Evolutionary conservation across 2,113 vertebrate genomes (phyloP), one percentile per base, ranked within the genome.

Genomic region (Ivindomyrus marchei): DNA sequence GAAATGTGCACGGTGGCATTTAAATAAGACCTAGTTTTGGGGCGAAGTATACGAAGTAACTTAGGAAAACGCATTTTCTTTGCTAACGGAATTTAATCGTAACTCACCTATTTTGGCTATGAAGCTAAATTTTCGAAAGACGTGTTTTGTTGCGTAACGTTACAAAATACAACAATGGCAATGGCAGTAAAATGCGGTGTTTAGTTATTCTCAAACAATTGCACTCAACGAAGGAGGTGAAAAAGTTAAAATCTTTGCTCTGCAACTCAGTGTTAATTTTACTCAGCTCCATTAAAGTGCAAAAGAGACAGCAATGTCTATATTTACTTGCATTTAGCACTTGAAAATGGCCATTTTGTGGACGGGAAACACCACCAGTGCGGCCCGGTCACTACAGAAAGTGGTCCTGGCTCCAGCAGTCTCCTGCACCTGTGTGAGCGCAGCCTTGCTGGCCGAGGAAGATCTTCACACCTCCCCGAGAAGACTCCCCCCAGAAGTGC

Each of bases 401-500:
- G 0, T 42, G 11, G 4, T 50, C 19, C 19, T 39, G 50, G 42
- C 85, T 15, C 58, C 58, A 24, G 53, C 45, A 74, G 50, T 50
- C 19, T 80, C 46, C 19, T 31, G 24, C 87, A 88, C 70, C 90
- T 89, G 88, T 36, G 62, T 88, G 86, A 39, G 62, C 17, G 24
- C 84, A 45, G 70, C 50, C 74, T 80, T 36, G 21, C 19, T 6
- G 46, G 47, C 58, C 15, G 49, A 9, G 31, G 50, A 24, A 2
- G 39, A 3, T 45, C 62, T 91, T 91, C 90, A 89, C 90, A 86
- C 39, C 42, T 90, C 88, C 21, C 31, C n/a, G 80, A 46, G 31
- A 88, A 84, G 42, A 50, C 5, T 1, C 77, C 21, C 31, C 56
- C 42, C 88, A 85, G 19, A 50, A 9, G 53, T 31, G 2, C 47